These are phyloP conservation scores for Malaclemys terrapin DNA, from an alignment of 2,113 vertebrate species.

Conservation along the genomic window DNA sequence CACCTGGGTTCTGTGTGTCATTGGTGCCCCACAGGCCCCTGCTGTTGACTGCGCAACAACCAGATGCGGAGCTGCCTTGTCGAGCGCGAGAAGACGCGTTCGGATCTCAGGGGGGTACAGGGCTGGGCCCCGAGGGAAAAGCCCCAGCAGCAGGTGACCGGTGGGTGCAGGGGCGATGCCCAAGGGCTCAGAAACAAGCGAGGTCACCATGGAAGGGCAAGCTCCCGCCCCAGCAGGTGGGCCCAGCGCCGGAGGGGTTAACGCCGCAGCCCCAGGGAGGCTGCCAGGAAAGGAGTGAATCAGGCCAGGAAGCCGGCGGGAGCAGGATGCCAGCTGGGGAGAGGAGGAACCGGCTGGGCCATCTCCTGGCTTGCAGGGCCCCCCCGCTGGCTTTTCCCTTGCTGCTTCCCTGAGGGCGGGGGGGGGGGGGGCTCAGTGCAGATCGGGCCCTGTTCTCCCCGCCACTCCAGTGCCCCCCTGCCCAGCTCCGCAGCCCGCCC, in stretches of 20 bases:
- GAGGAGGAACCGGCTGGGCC: background rate
- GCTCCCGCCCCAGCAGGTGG: background rate
- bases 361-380: too few relatives aligned
- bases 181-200: background rate
- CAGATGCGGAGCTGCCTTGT: too few relatives aligned
- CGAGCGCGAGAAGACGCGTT: too few relatives aligned
- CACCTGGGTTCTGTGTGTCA: fast-evolving
- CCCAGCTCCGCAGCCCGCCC: too few relatives aligned
- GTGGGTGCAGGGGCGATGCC: background rate
- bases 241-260: background rate
- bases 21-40: too few relatives aligned
- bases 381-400: too few relatives aligned
- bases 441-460: fast-evolving
- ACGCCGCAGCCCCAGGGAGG: background rate
- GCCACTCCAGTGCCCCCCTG: background rate
- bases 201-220: background rate
- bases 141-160: background rate
- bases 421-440: too few relatives aligned
- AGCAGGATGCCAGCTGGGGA: background rate
- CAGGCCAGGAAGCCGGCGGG: background rate
- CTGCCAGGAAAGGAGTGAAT: background rate
- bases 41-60: background rate
- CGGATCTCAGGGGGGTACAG: too few relatives aligned
- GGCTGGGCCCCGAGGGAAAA: too few relatives aligned
- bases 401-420: background rate